Evolutionary conservation across 1,140 invertebrate genomes (phyloP), one percentile per base, ranked within the genome.

Genomic region (Pseudomyrmex cubaensis): DNA sequence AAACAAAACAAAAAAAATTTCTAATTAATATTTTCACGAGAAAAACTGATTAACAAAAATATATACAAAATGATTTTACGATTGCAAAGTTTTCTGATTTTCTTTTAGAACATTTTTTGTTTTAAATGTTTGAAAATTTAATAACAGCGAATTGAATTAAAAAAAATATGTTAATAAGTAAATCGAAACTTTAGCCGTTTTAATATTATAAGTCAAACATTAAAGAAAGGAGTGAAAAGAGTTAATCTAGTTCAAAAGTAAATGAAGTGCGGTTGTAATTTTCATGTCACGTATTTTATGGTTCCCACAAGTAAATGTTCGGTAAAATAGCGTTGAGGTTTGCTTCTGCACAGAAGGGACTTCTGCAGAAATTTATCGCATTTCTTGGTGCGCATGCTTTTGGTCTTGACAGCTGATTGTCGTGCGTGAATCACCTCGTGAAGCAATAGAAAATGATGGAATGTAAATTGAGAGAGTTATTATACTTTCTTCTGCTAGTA

Each of bases 381-480:
- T 44, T 20, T 2, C 5, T 56, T 52, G 12, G 48, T 20, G 44
- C 54, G 35, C 20, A 20, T 22, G 44, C 44, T 7, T 62, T 62
- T 62, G 13, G 44, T 70, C 46, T 0, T 22, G 76, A 70, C 76
- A 70, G 15, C 64, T 56, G 20, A 78, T 69, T 67, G 15, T 56
- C 50, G 35, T 10, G 50, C 17, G 54, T 67, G 35, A 62, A 46
- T 54, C 62, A 77, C 44, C 17, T 25, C 10, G 12, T n/a, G 12
- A 76, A 12, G 52, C 44, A n/a, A 12, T 54, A 66, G 8, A 10
- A 76, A 76, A 48, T 64, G 22, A 46, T 48, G 46, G 22, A 9
- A 64, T 12, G 20, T 44, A 76, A 66, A 54, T 66, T 35, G 25
- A 13, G 64, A 64, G 20, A 22, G 8, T 10, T 15, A 35, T 9